A percentile compares a stretch with the other conserved stretches of the same genome.
Conservation (phyloP, 2,113 vertebrate species). For the Mus spicilegus region DNA sequence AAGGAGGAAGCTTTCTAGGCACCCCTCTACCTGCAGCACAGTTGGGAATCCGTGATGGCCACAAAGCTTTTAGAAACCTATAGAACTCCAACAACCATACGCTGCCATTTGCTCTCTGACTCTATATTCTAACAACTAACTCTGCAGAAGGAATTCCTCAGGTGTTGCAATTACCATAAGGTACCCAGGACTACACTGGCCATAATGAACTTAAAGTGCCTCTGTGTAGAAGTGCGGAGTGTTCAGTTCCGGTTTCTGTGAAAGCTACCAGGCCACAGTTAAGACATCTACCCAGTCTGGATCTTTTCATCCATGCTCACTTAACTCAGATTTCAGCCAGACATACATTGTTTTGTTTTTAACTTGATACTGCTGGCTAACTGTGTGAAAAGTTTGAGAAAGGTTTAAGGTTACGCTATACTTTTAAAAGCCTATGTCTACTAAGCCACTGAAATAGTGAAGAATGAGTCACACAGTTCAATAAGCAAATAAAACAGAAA, state of each 20-base stretch:
- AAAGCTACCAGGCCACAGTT: background rate
- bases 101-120: background rate
- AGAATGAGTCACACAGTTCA: background rate
- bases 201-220: background rate
- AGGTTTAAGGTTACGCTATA: background rate
- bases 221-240: too few relatives aligned
- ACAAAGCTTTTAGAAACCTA: background rate
- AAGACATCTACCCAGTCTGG: background rate
- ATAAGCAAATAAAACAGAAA: background rate
- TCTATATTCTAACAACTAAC: background rate
- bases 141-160: background rate
- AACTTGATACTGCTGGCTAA: conserved; percentile 18
- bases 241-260: background rate
- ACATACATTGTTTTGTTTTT: background rate
- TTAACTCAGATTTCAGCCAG: background rate
- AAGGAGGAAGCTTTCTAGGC: background rate
- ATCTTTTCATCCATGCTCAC: background rate
- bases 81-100: background rate
- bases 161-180: background rate
- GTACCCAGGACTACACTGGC: background rate
- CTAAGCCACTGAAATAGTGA: conserved; percentile 15
- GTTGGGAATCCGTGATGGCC: background rate
- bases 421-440: background rate
- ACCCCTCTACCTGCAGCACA: background rate
- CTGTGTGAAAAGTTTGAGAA: background rate